phyloP scores from a whole-genome alignment of 64 coral and sea anemone genomes.

The Acropora tenuis region DNA sequence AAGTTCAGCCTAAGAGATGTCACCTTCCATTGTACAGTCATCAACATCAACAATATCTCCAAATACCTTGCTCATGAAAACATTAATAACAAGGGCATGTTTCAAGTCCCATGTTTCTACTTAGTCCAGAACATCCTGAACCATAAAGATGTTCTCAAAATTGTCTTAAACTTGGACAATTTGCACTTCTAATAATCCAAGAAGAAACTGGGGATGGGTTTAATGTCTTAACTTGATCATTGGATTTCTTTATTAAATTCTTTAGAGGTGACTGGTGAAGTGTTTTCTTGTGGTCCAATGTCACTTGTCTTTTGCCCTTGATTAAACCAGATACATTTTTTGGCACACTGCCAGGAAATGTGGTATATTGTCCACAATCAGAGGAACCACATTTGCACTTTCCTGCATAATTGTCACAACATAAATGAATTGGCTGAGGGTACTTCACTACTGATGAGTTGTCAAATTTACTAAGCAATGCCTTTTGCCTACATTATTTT shows the following conservation, averaged over 20 bases:
- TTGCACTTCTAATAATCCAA: not conserved
- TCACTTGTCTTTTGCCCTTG: not conserved
- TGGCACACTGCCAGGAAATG: not conserved
- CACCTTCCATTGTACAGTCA: too few species aligned
- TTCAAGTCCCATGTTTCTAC: not conserved
- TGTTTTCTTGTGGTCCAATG: not conserved
- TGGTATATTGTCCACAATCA: not conserved
- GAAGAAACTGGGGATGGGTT: not conserved
- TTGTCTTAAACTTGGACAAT: slow-evolving; percentile 1
- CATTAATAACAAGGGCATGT: too few species aligned
- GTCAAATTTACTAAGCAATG: not conserved
- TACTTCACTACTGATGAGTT: not conserved
- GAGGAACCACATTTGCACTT: not conserved
- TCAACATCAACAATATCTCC: too few species aligned
- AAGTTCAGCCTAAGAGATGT: too few species aligned
- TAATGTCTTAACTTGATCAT: not conserved
- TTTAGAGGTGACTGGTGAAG: not conserved
- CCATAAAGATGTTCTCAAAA: not conserved
- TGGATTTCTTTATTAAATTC: not conserved
- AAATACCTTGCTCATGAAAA: too few species aligned
- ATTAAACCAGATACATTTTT: not conserved
- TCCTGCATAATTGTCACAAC: not conserved
- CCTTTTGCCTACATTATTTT: not conserved
- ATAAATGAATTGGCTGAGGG: not conserved
- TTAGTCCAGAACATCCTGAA: not conserved